A percentile compares a stretch with the other conserved stretches of the same genome.
These are phyloP conservation scores for Actias luna DNA, from an alignment of 2,888 invertebrate genomes.

Conservation along the genomic window DNA sequence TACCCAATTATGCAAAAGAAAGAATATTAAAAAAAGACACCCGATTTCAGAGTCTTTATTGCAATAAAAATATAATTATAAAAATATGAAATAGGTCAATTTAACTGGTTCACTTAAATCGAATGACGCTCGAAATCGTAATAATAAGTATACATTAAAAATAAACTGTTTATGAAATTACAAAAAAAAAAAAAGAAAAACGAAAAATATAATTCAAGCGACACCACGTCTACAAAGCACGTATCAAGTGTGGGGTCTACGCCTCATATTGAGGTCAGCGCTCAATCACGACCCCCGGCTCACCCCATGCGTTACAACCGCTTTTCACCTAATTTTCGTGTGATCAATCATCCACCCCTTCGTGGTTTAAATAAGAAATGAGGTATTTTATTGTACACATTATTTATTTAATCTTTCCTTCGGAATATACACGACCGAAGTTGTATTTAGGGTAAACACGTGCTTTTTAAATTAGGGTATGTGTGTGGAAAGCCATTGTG, in stretches of 20 bases:
- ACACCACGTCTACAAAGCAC: background rate
- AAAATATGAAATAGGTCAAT: too few species aligned
- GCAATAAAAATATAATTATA: too few species aligned
- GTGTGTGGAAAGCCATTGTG: too few species aligned
- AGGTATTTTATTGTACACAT: background rate
- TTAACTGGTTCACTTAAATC: too few species aligned
- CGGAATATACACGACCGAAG: background rate
- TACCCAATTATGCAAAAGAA: too few species aligned
- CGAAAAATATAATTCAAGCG: background rate
- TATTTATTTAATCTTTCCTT: background rate
- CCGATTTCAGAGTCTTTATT: too few species aligned
- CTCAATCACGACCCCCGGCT: constrained; percentile 40
- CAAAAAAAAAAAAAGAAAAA: background rate
- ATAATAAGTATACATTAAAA: background rate
- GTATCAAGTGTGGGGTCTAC: constrained; percentile 22
- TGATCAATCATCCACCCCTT: constrained; percentile 42
- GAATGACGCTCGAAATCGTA: background rate
- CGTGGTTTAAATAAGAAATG: constrained; percentile 10
- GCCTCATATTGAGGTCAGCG: constrained; percentile 29
- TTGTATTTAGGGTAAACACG: background rate
- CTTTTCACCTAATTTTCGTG: constrained; percentile 28
- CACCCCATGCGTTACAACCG: constrained; percentile 30
- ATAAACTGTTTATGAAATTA: background rate
- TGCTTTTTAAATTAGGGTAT: too few species aligned
- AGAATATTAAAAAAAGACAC: too few species aligned